These are phyloP conservation scores for Laticauda laticaudata DNA, from an alignment of 2,113 vertebrate species.

Conservation along the genomic window DNA sequence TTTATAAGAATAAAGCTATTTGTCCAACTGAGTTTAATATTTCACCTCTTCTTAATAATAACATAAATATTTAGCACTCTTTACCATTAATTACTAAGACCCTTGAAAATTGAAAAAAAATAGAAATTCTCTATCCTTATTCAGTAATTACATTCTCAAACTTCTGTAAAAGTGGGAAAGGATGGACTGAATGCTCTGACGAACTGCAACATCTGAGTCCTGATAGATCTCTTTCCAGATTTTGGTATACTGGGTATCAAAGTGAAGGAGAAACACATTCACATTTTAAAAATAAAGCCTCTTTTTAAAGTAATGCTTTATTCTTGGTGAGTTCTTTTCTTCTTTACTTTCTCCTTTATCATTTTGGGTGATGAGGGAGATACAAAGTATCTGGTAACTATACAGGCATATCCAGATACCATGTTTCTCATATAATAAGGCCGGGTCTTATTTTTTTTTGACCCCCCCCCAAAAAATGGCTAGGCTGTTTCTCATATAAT, in stretches of 20 bases:
- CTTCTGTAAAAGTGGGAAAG: no score
- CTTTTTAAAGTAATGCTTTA: not conserved
- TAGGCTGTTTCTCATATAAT: no score
- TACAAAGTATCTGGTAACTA: not conserved
- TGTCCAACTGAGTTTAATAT: not conserved
- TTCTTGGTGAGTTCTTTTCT: not conserved
- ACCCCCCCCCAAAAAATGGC: no score
- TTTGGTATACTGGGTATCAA: not conserved
- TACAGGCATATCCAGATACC: not conserved
- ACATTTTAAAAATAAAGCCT: not conserved
- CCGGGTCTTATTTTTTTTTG: no score
- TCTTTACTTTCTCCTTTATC: not conserved
- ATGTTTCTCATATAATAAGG: no score
- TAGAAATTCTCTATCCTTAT: not conserved
- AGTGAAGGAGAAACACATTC: not conserved
- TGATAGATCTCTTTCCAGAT: not conserved
- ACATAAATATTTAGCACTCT: not conserved
- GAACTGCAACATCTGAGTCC: not conserved
- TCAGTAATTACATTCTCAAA: not conserved
- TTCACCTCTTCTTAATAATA: not conserved
- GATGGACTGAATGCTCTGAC: no score
- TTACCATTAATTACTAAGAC: not conserved
- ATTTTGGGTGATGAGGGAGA: not conserved
- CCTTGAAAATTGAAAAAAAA: not conserved
- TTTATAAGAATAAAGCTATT: conserved; percentile 25